Conservation (phyloP, 1,140 invertebrate species). For the Drosophila kohkoa region DNA sequence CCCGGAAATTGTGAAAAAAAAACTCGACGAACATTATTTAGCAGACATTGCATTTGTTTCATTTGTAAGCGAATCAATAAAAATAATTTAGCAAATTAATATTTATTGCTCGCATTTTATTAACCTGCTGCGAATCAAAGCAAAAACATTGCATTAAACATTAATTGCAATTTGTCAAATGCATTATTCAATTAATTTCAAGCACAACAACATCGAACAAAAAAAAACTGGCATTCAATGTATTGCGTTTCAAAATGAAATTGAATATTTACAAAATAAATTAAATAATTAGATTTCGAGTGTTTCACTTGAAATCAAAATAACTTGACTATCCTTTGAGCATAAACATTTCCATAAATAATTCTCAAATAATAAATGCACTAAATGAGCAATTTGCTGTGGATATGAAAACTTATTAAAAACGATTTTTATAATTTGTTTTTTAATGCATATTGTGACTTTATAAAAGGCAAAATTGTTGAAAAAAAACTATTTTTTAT, state of each 20-base stretch:
- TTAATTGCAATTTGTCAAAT: constrained; percentile 43
- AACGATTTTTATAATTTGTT: too few relatives aligned
- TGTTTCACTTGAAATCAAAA: neutral
- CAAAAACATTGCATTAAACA: constrained; percentile 19
- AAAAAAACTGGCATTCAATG: neutral
- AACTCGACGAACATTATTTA: constrained; percentile 51
- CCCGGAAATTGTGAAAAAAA: constrained; percentile 25
- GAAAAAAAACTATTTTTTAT: too few relatives aligned
- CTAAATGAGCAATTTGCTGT: neutral
- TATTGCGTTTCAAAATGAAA: neutral
- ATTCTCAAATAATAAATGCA: too few relatives aligned
- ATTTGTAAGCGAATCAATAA: constrained; percentile 58
- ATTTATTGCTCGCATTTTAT: constrained; percentile 51
- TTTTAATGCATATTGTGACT: too few relatives aligned
- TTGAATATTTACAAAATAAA: constrained; percentile 32
- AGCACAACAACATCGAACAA: neutral
- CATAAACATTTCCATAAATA: neutral
- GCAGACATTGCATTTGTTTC: constrained; percentile 48
- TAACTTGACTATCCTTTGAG: neutral
- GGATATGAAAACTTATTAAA: too few relatives aligned
- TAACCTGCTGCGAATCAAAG: constrained; percentile 30
- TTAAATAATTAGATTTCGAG: constrained; percentile 6
- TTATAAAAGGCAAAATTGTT: too few relatives aligned
- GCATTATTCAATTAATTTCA: constrained; percentile 37
- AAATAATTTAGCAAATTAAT: constrained; percentile 73